These are phyloP conservation scores for Isurus oxyrinchus DNA, from an alignment of 2,113 vertebrate genomes.

Conservation along the genomic window DNA sequence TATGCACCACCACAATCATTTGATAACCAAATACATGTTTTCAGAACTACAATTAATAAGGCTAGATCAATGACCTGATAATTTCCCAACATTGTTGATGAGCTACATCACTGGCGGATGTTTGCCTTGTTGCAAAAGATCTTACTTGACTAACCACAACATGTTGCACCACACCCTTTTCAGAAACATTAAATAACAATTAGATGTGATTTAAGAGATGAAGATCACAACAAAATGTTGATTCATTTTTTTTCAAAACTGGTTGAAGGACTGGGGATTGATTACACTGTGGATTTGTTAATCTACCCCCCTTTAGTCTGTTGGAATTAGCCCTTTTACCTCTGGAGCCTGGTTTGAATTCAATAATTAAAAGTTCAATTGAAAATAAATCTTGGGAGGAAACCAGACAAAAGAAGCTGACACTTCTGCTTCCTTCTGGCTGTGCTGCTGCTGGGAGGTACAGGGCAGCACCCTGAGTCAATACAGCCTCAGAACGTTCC, in stretches of 20 bases:
- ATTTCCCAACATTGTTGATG: not conserved
- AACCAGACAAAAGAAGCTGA: not conserved
- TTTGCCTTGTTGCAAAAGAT: not conserved
- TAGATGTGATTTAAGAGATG: not conserved
- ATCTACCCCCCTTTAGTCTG: not conserved
- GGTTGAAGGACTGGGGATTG: not conserved
- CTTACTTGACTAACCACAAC: slow-evolving; percentile 2
- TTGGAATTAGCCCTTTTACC: not conserved
- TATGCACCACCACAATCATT: not conserved
- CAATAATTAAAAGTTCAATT: not conserved
- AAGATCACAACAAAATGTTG: not conserved
- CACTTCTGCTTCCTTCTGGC: not conserved
- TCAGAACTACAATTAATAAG: not conserved
- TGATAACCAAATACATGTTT: not conserved
- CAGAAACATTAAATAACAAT: slow-evolving; percentile 1
- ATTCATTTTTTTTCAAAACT: not conserved
- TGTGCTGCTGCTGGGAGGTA: not conserved
- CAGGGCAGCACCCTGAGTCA: not conserved
- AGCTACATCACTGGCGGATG: not conserved
- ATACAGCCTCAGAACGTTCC: not conserved
- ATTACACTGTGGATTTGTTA: not conserved
- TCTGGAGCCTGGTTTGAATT: not conserved
- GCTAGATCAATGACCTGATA: not conserved
- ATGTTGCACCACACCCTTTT: not conserved
- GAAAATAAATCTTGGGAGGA: not conserved